Evolutionary conservation across 2,797 vertebrate species (phyloP).

Genomic region (Danio aesculapii): DNA sequence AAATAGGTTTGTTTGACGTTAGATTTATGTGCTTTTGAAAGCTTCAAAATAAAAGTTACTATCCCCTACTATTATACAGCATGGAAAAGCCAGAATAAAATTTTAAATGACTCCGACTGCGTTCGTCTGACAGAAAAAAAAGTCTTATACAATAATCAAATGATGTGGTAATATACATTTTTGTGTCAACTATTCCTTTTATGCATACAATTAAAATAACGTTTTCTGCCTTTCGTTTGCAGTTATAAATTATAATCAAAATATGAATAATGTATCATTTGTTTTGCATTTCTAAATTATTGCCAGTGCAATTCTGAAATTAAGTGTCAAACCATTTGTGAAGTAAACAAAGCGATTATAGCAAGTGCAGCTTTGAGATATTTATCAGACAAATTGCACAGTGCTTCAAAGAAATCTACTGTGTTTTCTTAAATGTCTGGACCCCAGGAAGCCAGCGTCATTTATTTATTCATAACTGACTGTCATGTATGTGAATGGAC

Average conservation of each 20-base stretch:
- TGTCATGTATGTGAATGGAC: neutral
- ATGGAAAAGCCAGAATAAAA: no score
- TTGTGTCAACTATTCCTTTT: no score
- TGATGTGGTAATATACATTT: no score
- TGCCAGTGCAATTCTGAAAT: neutral
- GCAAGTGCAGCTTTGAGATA: neutral
- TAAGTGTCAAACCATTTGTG: slow-evolving; percentile 1
- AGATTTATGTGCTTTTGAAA: no score
- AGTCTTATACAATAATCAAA: no score
- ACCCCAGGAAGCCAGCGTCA: slow-evolving; percentile 2
- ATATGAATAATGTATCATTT: neutral
- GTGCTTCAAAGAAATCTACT: neutral
- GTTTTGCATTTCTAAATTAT: neutral
- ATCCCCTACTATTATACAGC: no score
- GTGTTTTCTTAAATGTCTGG: neutral
- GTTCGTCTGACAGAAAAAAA: no score
- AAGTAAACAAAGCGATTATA: neutral
- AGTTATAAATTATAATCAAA: neutral
- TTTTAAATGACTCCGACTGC: no score
- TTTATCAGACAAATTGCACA: neutral
- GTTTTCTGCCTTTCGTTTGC: neutral
- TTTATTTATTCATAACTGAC: slow-evolving; percentile 31
- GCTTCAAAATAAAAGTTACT: no score
- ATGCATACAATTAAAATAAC: no score
- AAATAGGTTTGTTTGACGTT: no score